Evolutionary conservation across 2,888 invertebrate species (phyloP).

Genomic region (Uropetala carovei): DNA sequence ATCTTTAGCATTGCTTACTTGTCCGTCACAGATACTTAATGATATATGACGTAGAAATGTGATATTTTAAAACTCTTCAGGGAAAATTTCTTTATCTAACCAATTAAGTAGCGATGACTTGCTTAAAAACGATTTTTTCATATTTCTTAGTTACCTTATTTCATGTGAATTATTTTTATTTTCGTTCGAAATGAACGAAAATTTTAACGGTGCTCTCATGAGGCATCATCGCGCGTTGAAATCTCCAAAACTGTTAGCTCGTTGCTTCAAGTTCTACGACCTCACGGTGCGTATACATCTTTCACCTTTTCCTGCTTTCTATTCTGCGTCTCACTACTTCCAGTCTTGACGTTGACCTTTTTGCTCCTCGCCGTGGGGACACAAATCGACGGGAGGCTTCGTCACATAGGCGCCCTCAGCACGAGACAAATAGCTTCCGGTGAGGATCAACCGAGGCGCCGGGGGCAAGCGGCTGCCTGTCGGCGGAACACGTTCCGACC

Average conservation of each 20-base stretch:
- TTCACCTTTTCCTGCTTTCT: not conserved
- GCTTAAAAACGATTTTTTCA: no score
- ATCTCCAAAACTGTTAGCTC: not conserved
- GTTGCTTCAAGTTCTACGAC: not conserved
- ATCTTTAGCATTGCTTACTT: no score
- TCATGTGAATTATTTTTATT: no score
- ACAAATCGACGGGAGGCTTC: not conserved
- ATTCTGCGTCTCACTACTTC: not conserved
- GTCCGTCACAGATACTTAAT: no score
- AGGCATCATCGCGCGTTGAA: slow-evolving; percentile 8
- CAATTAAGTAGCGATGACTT: no score
- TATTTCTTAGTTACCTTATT: no score
- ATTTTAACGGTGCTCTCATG: no score
- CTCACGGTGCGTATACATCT: not conserved
- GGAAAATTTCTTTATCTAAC: no score
- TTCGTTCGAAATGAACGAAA: no score
- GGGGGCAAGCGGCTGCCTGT: slow-evolving; percentile 31
- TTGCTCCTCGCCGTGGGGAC: not conserved
- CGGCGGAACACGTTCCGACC: slow-evolving; percentile 34
- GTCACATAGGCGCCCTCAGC: slow-evolving; percentile 52
- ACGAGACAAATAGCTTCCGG: slow-evolving; percentile 58
- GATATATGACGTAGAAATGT: no score
- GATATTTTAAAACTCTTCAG: no score
- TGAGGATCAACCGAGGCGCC: slow-evolving; percentile 37
- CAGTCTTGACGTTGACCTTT: not conserved